Conservation (phyloP, 2,797 vertebrate genomes). For the Odontamblyopus rebecca region DNA sequence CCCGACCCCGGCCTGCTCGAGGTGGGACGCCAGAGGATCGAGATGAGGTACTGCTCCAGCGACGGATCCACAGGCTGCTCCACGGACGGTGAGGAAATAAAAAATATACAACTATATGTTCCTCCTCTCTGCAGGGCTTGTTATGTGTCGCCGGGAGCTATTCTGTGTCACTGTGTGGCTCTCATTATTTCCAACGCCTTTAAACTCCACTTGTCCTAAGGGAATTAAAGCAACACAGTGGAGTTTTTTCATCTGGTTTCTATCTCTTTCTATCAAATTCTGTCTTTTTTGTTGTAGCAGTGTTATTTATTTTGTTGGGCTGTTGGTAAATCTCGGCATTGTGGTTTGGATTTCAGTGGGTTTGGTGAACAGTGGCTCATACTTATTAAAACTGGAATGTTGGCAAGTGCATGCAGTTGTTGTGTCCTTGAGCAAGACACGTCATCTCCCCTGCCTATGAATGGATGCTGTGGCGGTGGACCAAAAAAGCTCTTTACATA, state of each 20-base stretch:
- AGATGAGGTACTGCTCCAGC: constrained; percentile 97
- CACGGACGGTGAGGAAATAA: constrained; percentile 85
- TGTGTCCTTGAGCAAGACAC: no score
- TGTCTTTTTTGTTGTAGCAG: neutral
- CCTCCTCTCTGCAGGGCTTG: constrained; percentile 38
- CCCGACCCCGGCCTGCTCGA: constrained; percentile 88
- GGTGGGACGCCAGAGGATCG: constrained; percentile 92
- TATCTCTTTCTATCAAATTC: neutral
- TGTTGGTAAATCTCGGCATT: neutral
- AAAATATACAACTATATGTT: neutral
- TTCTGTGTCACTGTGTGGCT: constrained; percentile 18
- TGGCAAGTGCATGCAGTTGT: neutral
- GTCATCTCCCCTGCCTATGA: no score
- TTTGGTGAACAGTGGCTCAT: neutral
- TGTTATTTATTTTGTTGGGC: no score
- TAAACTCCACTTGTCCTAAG: constrained; percentile 26
- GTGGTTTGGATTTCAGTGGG: no score
- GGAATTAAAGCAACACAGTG: constrained; percentile 28
- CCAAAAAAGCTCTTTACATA: no score
- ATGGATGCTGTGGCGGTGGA: no score
- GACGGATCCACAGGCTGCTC: constrained; percentile 94
- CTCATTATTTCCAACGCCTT: constrained; percentile 21
- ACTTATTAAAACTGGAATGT: neutral
- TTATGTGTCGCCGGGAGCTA: constrained; percentile 39
- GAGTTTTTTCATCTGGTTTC: neutral